Conservation (phyloP, 2,113 vertebrate genomes). For the Hipposideros armiger region DNA sequence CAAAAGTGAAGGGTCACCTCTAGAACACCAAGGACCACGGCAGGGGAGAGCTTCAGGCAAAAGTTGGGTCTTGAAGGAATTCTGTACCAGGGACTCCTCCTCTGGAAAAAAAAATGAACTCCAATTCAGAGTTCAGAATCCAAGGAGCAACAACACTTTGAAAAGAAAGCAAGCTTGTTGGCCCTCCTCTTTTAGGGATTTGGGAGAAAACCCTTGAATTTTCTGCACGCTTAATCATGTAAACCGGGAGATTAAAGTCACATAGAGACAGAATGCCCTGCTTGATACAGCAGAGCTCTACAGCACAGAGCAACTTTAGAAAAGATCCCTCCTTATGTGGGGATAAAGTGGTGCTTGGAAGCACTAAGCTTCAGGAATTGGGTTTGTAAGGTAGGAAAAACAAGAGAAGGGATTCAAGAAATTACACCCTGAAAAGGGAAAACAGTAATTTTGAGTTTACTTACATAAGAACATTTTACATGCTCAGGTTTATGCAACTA, state of each 20-base stretch:
- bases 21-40: background rate
- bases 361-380: conserved; percentile 12
- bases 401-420: conserved; percentile 50
- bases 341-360: conserved; percentile 25
- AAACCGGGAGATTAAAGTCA: conserved; percentile 49
- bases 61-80: background rate
- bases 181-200: conserved; percentile 13
- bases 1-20: background rate
- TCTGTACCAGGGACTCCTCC: background rate
- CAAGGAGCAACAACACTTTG: background rate
- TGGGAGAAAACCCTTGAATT: conserved; percentile 34
- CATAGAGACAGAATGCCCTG: background rate
- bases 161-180: conserved; percentile 34
- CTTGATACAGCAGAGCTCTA: background rate
- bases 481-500: background rate
- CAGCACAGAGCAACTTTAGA: background rate
- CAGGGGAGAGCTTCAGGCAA: too few species aligned
- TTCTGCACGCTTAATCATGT: conserved; percentile 53
- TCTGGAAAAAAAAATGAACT: background rate
- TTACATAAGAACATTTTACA: conserved; percentile 35
- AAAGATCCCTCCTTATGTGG: background rate
- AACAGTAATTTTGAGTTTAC: conserved; percentile 45
- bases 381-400: conserved; percentile 37
- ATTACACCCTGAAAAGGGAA: conserved; percentile 11
- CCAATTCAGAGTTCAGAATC: background rate